Evolutionary conservation across 2,888 invertebrate species (phyloP).

Genomic region (Rotaria socialis): DNA sequence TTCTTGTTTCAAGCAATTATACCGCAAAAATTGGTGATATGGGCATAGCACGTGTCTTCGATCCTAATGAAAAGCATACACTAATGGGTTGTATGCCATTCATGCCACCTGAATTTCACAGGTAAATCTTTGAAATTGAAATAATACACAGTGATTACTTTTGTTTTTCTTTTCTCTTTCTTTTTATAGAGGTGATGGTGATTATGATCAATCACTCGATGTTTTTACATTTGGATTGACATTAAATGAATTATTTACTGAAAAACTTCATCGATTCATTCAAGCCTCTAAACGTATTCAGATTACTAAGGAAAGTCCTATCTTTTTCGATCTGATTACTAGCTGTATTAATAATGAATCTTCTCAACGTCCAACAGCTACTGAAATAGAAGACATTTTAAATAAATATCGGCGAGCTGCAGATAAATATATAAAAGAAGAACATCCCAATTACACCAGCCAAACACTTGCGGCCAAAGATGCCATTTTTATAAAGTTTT

Average conservation of each 20-base stretch:
- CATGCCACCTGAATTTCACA: slow-evolving; percentile 34
- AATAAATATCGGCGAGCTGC: too few relatives aligned
- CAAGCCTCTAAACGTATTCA: not conserved
- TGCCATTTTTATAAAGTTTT: too few relatives aligned
- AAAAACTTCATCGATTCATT: not conserved
- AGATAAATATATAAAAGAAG: too few relatives aligned
- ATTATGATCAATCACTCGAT: slow-evolving; percentile 24
- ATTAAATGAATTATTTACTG: slow-evolving; percentile 25
- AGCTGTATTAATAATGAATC: not conserved
- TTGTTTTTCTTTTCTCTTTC: too few relatives aligned
- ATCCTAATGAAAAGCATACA: not conserved
- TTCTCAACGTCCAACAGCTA: not conserved
- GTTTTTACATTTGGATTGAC: slow-evolving; percentile 41
- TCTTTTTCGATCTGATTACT: not conserved
- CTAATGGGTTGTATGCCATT: not conserved
- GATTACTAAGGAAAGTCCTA: not conserved
- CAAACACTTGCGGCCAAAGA: too few relatives aligned
- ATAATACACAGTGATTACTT: too few relatives aligned
- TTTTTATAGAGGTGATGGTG: too few relatives aligned
- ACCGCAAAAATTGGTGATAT: slow-evolving; percentile 7
- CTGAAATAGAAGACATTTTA: too few relatives aligned
- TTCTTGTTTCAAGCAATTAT: not conserved
- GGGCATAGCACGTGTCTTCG: not conserved
- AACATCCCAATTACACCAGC: too few relatives aligned
- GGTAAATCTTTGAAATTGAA: too few relatives aligned